Evolutionary conservation across 2,797 vertebrate species (phyloP).

Genomic region (Morelia viridis): DNA sequence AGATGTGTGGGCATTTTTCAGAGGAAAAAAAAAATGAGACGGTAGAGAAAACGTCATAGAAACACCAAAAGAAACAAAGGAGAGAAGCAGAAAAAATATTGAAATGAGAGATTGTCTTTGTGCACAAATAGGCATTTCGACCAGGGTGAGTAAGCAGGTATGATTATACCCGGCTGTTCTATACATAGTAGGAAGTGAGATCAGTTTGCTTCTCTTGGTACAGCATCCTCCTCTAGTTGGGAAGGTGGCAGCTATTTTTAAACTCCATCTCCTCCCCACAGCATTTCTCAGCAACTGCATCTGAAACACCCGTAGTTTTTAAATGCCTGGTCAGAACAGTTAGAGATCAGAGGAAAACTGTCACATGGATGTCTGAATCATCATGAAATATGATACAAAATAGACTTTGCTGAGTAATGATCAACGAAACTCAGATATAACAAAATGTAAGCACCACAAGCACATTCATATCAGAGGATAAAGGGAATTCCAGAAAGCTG

Average conservation of each 20-base stretch:
- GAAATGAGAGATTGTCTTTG: neutral
- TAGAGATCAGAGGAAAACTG: constrained; percentile 9
- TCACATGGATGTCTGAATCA: constrained; percentile 9
- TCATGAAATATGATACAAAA: neutral
- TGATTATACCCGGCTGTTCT: constrained; percentile 36
- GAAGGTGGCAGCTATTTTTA: constrained; percentile 64
- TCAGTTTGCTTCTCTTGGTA: constrained; percentile 28
- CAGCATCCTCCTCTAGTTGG: constrained; percentile 47
- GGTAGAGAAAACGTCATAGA: neutral
- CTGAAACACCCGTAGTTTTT: constrained; percentile 18
- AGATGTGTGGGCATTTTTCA: neutral
- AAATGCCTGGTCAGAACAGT: constrained; percentile 27
- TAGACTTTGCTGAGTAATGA: constrained; percentile 18
- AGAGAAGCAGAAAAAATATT: constrained; percentile 8
- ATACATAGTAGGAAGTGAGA: neutral
- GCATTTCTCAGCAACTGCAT: constrained; percentile 28
- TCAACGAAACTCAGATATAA: neutral
- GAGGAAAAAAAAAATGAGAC: neutral
- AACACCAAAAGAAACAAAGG: constrained; percentile 3
- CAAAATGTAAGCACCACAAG: neutral
- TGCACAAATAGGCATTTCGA: constrained; percentile 21
- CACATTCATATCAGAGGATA: neutral
- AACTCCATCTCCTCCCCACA: constrained; percentile 6
- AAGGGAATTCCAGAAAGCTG: neutral
- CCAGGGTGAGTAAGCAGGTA: constrained; percentile 19